phyloP scores from a whole-genome alignment of 2,113 vertebrate genomes.

The Nycticebus coucang region DNA sequence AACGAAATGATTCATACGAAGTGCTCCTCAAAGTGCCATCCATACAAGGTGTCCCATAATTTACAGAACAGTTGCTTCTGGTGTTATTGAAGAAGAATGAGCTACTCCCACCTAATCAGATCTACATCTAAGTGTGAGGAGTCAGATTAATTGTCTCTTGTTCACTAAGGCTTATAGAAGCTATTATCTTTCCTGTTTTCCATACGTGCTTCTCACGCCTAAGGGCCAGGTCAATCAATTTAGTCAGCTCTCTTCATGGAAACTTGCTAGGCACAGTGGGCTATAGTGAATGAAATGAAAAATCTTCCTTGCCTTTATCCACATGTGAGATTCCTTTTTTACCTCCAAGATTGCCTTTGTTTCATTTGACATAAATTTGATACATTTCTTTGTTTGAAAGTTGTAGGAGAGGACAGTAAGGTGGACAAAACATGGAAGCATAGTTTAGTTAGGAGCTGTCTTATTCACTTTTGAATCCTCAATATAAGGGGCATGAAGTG shows the following conservation, averaged over 20 bases:
- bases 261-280: neutral
- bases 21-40: neutral
- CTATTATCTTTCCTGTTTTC: neutral
- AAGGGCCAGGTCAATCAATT: neutral
- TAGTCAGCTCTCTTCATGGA: neutral
- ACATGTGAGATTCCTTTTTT: neutral
- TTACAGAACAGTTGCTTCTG: neutral
- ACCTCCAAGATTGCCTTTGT: neutral
- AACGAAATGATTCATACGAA: conserved; percentile 5
- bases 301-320: neutral
- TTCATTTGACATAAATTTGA: neutral
- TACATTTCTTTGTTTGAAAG: neutral
- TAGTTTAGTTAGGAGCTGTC: neutral
- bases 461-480: neutral
- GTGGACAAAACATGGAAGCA: neutral
- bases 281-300: neutral
- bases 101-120: neutral
- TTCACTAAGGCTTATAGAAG: neutral
- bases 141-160: neutral
- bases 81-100: neutral
- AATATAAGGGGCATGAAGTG: neutral
- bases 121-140: neutral
- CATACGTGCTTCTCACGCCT: neutral
- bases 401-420: neutral
- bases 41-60: neutral